phyloP scores from a whole-genome alignment of 1,140 invertebrate genomes.

The Stegodyphus mimosarum region DNA sequence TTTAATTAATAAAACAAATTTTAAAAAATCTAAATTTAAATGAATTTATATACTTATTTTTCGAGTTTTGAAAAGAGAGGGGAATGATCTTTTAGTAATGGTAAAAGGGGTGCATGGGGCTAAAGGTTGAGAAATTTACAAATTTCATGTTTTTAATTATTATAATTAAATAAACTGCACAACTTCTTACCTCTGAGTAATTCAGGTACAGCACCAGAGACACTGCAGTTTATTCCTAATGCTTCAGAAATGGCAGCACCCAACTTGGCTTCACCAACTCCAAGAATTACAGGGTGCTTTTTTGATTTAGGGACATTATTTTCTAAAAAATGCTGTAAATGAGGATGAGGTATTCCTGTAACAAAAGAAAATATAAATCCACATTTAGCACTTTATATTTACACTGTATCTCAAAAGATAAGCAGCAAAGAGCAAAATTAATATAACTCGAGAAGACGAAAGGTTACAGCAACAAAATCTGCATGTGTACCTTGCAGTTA shows the following conservation, averaged over 20 bases:
- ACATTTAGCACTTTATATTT: neutral
- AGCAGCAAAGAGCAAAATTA: neutral
- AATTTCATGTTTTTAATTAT: no score
- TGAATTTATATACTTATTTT: neutral
- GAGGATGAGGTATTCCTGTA: no score
- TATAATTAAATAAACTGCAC: no score
- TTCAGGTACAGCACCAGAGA: constrained; percentile 90
- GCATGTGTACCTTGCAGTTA: neutral
- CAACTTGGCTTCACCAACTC: constrained; percentile 90
- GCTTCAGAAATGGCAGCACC: constrained; percentile 88
- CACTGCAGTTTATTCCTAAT: constrained; percentile 80
- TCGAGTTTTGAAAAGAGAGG: no score
- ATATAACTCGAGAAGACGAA: neutral
- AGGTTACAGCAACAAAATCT: neutral
- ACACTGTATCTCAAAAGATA: neutral
- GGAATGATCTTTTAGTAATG: no score
- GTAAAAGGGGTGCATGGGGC: no score
- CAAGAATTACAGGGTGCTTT: constrained; percentile 79
- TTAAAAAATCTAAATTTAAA: no score
- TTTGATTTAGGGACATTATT: constrained; percentile 86
- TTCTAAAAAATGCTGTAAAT: constrained; percentile 86
- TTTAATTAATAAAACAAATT: no score
- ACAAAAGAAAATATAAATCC: no score
- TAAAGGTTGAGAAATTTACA: no score
- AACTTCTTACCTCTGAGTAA: constrained; percentile 79